Conservation (phyloP, 2,113 vertebrate genomes). For the Toxotes jaculatrix region DNA sequence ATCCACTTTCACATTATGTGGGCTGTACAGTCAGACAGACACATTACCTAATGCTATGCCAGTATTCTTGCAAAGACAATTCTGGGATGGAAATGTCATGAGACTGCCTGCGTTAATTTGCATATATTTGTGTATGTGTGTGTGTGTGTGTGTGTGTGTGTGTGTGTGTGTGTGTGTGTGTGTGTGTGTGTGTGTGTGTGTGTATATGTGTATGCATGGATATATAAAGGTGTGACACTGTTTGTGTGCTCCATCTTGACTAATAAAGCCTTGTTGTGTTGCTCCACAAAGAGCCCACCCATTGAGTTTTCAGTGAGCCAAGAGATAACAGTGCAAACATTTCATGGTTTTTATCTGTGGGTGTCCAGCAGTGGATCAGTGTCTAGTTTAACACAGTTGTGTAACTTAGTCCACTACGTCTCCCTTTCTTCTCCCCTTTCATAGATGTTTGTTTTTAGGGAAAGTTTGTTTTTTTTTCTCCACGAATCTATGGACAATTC, state of each 20-base stretch:
- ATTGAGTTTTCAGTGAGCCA: conserved; percentile 26
- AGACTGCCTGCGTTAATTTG: conserved; percentile 3
- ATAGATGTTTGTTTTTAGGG: not conserved
- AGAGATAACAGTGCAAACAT: conserved; percentile 23
- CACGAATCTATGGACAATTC: not conserved
- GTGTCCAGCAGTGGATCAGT: not conserved
- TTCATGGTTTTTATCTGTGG: not conserved
- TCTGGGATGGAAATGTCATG: not conserved
- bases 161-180: not conserved
- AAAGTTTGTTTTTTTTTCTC: not conserved
- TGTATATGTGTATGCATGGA: not conserved
- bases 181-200: not conserved
- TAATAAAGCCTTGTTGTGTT: conserved; percentile 15
- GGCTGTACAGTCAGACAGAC: not conserved
- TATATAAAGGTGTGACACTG: not conserved
- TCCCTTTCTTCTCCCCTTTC: not conserved
- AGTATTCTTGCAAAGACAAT: not conserved
- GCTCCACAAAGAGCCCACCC: conserved; percentile 34
- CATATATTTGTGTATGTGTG: not conserved
- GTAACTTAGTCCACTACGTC: not conserved
- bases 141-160: not conserved
- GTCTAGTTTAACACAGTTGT: not conserved
- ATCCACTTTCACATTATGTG: not conserved
- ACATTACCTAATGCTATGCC: not conserved
- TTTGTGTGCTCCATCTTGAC: not conserved